Base-by-base conservation (phyloP, 2,797 vertebrate genomes). In the Erithacus rubecula region DNA sequence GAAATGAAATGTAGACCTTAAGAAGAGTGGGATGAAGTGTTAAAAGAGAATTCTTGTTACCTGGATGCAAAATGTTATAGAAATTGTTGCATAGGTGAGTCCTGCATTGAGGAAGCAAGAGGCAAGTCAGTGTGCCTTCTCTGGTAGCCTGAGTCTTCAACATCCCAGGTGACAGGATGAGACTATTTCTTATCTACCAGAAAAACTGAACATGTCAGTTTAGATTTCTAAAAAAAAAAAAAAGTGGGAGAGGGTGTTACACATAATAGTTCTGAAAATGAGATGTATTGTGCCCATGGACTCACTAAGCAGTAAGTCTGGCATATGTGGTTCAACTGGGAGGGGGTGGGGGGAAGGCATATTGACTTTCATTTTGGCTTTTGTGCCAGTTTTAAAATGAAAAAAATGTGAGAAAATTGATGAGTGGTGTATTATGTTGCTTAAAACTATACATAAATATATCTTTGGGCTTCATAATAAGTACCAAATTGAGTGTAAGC, bases 21-120 rank as follows among this genome's bases (percentile, higher is more conserved):
- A 43, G 36, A 70, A 32, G 18, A 75, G 34, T 32, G 29, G 26
- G 15, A 15, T 44, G 29, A 71, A 75, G 11, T 19, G 41, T 29
- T 51, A 49, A 16, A 55, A 41, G 52, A 43, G n/a, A 58, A 18
- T 55, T 77, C 3, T 0, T 1, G 1, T 67, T 63, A 27, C 5
- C n/a, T 72, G 32, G 7, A 17, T 11, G 3, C 19, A 15, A 29
- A 63, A 6, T 49, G 16, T 39, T 75, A 14, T 1, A 4, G 29
- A 52, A 64, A 10, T n/a, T 8, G 18, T 41, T 37, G 29, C 0
- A 2, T 22, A 8, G n/a, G 41, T 8, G 24, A 76, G 10, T 76
- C 17, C 24, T 87, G 11, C 10, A 12, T 24, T 53, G 76, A n/a
- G 36, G 36, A 59, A 37, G 12, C 15, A 36, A 9, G 44, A 77